Percentiles rank a stretch among this genome's conserved stretches.
phyloP scores from a whole-genome alignment of 2,888 invertebrate species.

The Liodrosophila aerea region DNA sequence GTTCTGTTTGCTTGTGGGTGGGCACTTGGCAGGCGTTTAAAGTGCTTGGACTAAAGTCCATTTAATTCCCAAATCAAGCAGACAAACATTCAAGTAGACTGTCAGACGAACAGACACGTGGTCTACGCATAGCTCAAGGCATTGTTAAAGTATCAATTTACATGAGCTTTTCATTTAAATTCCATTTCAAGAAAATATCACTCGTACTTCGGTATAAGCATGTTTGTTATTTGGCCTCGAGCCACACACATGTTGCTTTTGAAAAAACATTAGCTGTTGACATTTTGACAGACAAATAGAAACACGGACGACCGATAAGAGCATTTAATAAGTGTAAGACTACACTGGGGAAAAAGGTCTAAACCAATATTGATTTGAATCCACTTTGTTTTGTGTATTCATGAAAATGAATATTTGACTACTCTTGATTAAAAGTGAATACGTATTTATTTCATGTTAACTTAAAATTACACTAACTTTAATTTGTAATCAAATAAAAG shows the following conservation, averaged over 20 bases:
- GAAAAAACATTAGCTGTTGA: conserved; percentile 56
- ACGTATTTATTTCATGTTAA: too few relatives aligned
- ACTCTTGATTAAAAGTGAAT: too few relatives aligned
- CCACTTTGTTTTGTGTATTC: too few relatives aligned
- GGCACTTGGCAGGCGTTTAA: conserved; percentile 22
- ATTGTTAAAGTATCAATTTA: conserved; percentile 62
- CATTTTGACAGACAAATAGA: conserved; percentile 47
- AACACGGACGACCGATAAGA: conserved; percentile 28
- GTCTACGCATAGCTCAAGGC: conserved; percentile 30
- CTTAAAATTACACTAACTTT: too few relatives aligned
- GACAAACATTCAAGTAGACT: conserved; percentile 24
- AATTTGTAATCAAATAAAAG: too few relatives aligned
- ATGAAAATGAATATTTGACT: too few relatives aligned
- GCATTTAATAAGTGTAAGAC: conserved; percentile 11
- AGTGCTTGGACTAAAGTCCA: conserved; percentile 24
- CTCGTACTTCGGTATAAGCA: conserved; percentile 13
- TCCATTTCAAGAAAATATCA: conserved; percentile 38
- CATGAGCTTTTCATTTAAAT: conserved; percentile 48
- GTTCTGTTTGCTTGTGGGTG: conserved; percentile 11
- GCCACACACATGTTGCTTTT: conserved; percentile 44
- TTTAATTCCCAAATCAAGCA: conserved; percentile 28
- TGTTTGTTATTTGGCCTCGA: conserved; percentile 22
- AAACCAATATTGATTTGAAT: too few relatives aligned
- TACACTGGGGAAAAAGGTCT: neutral
- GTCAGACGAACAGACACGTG: conserved; percentile 1